phyloP scores from a whole-genome alignment of 2,113 vertebrate species.

The Forbesichthys papilliferus region DNA sequence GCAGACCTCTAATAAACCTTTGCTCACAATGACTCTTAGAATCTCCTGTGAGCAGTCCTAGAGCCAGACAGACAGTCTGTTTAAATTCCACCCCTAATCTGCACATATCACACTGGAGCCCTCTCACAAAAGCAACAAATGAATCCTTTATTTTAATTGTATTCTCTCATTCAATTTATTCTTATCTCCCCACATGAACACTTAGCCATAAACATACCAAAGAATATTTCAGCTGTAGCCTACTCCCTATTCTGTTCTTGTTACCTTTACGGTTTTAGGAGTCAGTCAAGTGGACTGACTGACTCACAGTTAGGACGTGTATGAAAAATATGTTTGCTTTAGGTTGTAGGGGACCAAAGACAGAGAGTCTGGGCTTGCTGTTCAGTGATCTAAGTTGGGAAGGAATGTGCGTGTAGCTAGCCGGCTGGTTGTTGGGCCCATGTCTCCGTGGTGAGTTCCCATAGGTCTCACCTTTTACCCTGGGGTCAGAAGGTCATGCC shows the following conservation, averaged over 20 bases:
- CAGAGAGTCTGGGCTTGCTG: conserved; percentile 32
- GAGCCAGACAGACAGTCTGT: too few relatives aligned
- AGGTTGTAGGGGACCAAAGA: conserved; percentile 29
- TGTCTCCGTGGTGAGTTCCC: conserved; percentile 53
- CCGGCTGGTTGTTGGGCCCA: conserved; percentile 70
- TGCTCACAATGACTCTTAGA: conserved; percentile 32
- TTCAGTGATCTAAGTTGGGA: conserved; percentile 70
- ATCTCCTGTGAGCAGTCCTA: conserved; percentile 40
- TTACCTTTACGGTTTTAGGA: too few relatives aligned
- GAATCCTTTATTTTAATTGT: conserved; percentile 14
- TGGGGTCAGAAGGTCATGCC: conserved; percentile 47
- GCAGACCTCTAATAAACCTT: conserved; percentile 28
- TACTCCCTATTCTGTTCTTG: too few relatives aligned
- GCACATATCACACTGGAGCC: conserved; percentile 50
- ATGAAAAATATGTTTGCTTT: conserved; percentile 33
- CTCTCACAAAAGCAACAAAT: conserved; percentile 49
- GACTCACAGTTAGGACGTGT: too few relatives aligned
- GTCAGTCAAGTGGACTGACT: too few relatives aligned
- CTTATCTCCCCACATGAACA: not conserved
- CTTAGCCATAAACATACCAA: conserved; percentile 23
- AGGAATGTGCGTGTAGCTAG: conserved; percentile 68
- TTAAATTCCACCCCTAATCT: conserved; percentile 50
- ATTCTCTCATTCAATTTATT: not conserved
- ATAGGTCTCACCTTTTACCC: conserved; percentile 67
- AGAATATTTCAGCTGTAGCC: too few relatives aligned